phyloP scores from a whole-genome alignment of 2,888 invertebrate species.

The Argyra leucocephala region DNA sequence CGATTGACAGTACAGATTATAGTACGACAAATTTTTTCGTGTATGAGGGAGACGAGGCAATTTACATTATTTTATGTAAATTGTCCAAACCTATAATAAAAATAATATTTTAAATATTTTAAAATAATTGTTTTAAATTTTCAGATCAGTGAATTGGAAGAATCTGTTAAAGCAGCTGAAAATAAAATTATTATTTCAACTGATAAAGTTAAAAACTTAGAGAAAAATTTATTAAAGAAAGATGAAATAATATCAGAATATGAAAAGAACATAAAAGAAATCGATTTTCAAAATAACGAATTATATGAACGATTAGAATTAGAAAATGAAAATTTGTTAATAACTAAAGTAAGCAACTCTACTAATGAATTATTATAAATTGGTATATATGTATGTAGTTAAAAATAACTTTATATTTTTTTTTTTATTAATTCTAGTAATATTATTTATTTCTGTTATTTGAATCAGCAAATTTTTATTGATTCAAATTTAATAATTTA shows the following conservation, averaged over 20 bases:
- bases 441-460: no score
- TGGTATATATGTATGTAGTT: no score
- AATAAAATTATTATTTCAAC: conserved; percentile 33
- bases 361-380: not conserved
- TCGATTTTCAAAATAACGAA: conserved; percentile 44
- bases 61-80: no score
- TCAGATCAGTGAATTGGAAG: conserved; percentile 35
- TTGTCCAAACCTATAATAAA: no score
- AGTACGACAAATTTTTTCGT: no score
- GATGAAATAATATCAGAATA: conserved; percentile 36
- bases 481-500: no score
- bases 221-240: conserved; percentile 40
- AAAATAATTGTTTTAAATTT: not conserved
- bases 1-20: no score
- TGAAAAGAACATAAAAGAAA: conserved; percentile 38
- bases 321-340: not conserved
- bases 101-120: not conserved
- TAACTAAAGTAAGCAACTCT: not conserved
- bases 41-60: no score
- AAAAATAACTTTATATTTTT: no score
- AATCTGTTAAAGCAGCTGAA: conserved; percentile 33
- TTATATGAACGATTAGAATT: conserved; percentile 35
- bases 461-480: no score
- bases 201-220: conserved; percentile 29
- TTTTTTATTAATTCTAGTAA: no score